Evolutionary conservation across 2,888 invertebrate genomes (phyloP).

Genomic region (Lycia hirtaria): DNA sequence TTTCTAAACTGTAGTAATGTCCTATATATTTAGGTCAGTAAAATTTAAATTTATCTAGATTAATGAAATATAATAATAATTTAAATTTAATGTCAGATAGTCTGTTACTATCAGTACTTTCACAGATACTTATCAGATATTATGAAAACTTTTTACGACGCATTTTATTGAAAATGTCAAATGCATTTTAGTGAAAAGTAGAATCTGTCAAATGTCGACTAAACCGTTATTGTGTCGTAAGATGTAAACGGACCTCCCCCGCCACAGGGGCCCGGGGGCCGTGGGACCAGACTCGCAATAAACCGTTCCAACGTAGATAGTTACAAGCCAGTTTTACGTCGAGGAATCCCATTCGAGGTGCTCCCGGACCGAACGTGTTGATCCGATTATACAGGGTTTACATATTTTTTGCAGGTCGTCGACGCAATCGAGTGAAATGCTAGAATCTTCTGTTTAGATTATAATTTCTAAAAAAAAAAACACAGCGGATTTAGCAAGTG

Average conservation of each 20-base stretch:
- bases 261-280: constrained; percentile 1
- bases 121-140: no score
- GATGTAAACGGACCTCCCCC: not conserved
- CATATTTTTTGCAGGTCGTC: constrained; percentile 1
- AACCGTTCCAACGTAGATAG: constrained; percentile 31
- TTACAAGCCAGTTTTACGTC: constrained; percentile 35
- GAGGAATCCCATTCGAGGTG: constrained; percentile 31
- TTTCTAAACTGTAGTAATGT: no score
- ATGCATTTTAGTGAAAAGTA: no score
- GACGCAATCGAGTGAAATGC: not conserved
- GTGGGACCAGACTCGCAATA: constrained; percentile 2
- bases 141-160: no score
- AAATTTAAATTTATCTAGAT: not conserved
- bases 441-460: not conserved
- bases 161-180: no score
- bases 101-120: no score
- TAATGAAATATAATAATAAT: no score
- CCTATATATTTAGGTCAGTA: no score
- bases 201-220: no score
- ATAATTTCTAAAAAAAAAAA: no score
- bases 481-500: no score
- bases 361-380: constrained; percentile 17
- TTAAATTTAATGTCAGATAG: no score
- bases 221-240: constrained; percentile 3
- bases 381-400: constrained; percentile 5